phyloP scores from a whole-genome alignment of 1,140 invertebrate species.

The Ostrea denselamellosa region DNA sequence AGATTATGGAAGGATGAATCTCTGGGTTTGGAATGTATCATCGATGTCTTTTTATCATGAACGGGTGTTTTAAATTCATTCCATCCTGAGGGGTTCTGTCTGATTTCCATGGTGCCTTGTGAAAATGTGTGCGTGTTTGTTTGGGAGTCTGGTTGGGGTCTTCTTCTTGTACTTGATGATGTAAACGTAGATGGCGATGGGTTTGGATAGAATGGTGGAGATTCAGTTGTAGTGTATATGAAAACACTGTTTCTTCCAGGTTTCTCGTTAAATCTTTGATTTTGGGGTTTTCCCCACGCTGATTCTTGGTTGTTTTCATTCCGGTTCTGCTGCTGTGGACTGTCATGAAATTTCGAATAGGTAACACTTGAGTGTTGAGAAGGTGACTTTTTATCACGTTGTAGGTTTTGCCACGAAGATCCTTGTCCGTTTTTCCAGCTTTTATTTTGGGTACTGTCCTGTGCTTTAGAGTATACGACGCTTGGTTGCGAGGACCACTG shows the following conservation, averaged over 20 bases:
- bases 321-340: neutral
- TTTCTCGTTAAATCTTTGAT: neutral
- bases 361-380: neutral
- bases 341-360: neutral
- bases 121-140: neutral
- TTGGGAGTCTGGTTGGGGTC: neutral
- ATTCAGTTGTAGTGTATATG: neutral
- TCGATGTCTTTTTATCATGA: neutral
- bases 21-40: neutral
- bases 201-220: neutral
- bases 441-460: neutral
- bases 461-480: neutral
- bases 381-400: neutral
- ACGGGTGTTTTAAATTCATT: neutral
- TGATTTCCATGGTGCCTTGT: neutral
- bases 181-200: neutral
- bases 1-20: neutral
- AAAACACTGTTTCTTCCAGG: neutral
- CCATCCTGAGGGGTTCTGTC: neutral
- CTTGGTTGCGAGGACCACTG: neutral
- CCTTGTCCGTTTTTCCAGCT: neutral
- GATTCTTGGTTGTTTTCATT: neutral
- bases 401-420: neutral
- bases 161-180: neutral
- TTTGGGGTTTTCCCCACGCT: neutral